phyloP scores from a whole-genome alignment of 2,113 vertebrate species.

The Macquaria australasica region DNA sequence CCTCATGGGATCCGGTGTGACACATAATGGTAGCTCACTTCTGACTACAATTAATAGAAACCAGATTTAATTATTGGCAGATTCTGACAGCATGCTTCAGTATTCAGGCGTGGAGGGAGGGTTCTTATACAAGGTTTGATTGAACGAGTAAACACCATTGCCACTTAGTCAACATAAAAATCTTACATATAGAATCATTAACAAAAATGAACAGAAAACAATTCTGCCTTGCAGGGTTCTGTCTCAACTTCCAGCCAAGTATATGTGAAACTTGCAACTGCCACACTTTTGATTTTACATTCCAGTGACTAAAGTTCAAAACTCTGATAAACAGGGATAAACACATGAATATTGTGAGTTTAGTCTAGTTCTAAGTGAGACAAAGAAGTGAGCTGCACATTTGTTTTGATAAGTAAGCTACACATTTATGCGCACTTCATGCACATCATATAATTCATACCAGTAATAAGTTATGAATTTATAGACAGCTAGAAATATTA shows the following conservation, averaged over 20 bases:
- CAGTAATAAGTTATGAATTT: background rate
- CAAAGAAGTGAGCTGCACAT: background rate
- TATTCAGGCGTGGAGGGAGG: background rate
- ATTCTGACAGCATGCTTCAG: background rate
- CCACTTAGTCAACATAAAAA: background rate
- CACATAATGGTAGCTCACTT: constrained; percentile 2
- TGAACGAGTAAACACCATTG: background rate
- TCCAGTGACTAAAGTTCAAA: background rate
- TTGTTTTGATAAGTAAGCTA: background rate
- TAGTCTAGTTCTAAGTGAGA: background rate
- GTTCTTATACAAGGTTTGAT: background rate
- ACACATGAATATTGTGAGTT: background rate
- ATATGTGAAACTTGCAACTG: background rate
- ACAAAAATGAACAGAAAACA: background rate
- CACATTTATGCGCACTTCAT: no score
- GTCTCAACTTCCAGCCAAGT: background rate
- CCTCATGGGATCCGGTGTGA: background rate
- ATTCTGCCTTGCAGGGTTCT: background rate
- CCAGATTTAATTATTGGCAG: constrained; percentile 1
- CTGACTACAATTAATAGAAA: background rate
- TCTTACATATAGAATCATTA: no score
- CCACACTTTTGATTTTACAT: background rate
- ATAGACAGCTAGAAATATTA: background rate
- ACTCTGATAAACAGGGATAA: background rate
- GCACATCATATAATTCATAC: background rate